These are phyloP conservation scores for Atherix ibis DNA, from an alignment of 2,888 invertebrate species.

Conservation along the genomic window DNA sequence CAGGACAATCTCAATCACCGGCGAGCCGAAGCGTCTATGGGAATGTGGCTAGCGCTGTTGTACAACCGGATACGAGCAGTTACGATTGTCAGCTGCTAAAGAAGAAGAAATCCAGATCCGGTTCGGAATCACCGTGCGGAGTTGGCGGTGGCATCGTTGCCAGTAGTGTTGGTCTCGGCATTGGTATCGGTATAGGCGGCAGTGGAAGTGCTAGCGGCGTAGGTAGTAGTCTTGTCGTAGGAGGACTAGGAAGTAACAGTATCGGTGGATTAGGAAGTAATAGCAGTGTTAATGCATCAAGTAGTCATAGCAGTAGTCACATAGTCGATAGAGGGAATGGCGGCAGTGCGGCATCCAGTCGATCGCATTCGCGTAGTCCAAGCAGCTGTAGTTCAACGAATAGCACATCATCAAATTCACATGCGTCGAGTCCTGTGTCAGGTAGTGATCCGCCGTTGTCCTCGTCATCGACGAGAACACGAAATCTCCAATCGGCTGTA, in stretches of 20 bases:
- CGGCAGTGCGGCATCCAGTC: constrained; percentile 36
- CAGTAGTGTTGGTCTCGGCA: constrained; percentile 23
- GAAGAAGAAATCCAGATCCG: constrained; percentile 34
- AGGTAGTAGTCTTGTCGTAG: constrained; percentile 23
- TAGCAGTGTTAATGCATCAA: constrained; percentile 25
- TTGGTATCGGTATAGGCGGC: constrained; percentile 21
- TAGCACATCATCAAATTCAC: constrained; percentile 30
- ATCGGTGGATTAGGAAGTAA: too few relatives aligned
- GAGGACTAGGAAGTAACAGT: too few relatives aligned
- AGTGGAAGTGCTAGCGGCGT: constrained; percentile 15
- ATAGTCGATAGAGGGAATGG: constrained; percentile 21
- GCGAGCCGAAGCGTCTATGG: constrained; percentile 26
- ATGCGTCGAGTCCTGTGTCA: constrained; percentile 30
- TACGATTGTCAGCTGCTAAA: constrained; percentile 18
- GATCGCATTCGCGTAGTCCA: constrained; percentile 38
- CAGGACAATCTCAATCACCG: constrained; percentile 13
- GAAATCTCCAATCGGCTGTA: constrained; percentile 38
- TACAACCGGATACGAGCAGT: constrained; percentile 19
- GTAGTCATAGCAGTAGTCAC: constrained; percentile 16
- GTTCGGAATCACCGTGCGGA: constrained; percentile 37
- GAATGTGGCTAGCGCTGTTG: constrained; percentile 20
- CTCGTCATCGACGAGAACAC: constrained; percentile 23
- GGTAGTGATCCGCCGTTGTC: constrained; percentile 22
- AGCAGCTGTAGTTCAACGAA: constrained; percentile 34
- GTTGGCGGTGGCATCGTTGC: constrained; percentile 13